These are phyloP conservation scores for Rousettus leschenaultii DNA, from an alignment of 2,113 vertebrate genomes.

Conservation along the genomic window DNA sequence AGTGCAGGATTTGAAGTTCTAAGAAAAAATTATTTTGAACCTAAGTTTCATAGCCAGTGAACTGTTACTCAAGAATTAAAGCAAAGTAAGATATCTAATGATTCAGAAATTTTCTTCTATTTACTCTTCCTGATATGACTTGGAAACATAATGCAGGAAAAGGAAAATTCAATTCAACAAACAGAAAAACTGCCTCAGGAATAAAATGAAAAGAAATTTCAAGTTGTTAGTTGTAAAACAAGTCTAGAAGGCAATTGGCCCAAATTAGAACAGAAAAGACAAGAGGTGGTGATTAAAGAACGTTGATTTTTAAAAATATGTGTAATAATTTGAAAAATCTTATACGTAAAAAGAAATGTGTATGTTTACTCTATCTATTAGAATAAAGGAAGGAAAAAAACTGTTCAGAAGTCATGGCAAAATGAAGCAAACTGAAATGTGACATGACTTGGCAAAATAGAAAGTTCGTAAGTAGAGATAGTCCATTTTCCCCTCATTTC, in stretches of 20 bases:
- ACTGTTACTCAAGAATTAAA: not conserved
- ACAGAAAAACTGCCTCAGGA: not conserved
- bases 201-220: constrained; percentile 4
- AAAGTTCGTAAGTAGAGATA: not conserved
- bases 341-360: not conserved
- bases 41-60: not conserved
- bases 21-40: not conserved
- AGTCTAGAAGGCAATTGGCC: not conserved
- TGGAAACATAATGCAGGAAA: not conserved
- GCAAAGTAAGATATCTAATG: not conserved
- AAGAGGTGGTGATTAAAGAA: not conserved
- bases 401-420: not conserved
- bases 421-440: not conserved
- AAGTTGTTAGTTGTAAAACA: not conserved
- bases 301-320: not conserved
- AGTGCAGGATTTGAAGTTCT: not conserved
- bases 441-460: not conserved
- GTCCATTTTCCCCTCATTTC: not conserved
- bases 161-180: not conserved
- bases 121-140: not conserved
- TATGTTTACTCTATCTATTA: not conserved
- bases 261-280: not conserved
- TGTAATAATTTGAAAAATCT: not conserved
- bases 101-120: not conserved
- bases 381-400: not conserved